Base-by-base conservation (phyloP, 2,113 vertebrate genomes). In the Tamias sibiricus region DNA sequence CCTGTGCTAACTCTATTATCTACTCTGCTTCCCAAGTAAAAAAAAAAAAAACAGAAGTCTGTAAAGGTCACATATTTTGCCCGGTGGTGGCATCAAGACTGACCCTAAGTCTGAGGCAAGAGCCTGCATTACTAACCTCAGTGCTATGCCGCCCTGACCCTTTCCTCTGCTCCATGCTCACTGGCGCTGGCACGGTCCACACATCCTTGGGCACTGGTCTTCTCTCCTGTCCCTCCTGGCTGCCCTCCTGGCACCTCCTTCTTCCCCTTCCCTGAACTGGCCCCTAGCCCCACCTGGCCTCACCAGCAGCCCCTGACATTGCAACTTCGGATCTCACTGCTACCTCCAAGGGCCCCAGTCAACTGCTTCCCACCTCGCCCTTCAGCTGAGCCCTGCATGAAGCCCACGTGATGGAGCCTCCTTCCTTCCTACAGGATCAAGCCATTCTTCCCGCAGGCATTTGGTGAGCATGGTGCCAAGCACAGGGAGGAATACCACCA, bases 21-120 rank as follows among this genome's bases (percentile, higher is more conserved):
- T 40, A 20, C 40, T 71, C 72, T 20, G 77, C 37, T 10, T 13
- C 20, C 16, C 6, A 57, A 26, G 9, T 19, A 49, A 88, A 47
- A 69, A 69, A 90, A n/a, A 87, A 82, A 79, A 69, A 90, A 83
- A 84, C 20, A 2, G 20, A 72, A 76, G 14, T 66, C 90, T 88
- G 24, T 26, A 72, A 68, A n/a, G 32, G 28, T 49, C 64, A 16
- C 1, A 3, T 28, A 64, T 57, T 42, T 79, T 66, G 57, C 42
- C 37, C 91, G n/a, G 5, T 3, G 42, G 68, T 10, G 59, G 30
- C 59, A 30, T 35, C 54, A 49, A 32, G 44, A 49, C 35, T 13
- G 22, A 44, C 37, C 49, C 68, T 16, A 47, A 40, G 28, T 52
- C 81, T 54, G 19, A 79, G 4, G n/a, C 7, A 54, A 68, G 30